A percentile compares a stretch with the other conserved stretches of the same genome.
phyloP scores from a whole-genome alignment of 2,797 vertebrate species.

The Echeneis naucrates region DNA sequence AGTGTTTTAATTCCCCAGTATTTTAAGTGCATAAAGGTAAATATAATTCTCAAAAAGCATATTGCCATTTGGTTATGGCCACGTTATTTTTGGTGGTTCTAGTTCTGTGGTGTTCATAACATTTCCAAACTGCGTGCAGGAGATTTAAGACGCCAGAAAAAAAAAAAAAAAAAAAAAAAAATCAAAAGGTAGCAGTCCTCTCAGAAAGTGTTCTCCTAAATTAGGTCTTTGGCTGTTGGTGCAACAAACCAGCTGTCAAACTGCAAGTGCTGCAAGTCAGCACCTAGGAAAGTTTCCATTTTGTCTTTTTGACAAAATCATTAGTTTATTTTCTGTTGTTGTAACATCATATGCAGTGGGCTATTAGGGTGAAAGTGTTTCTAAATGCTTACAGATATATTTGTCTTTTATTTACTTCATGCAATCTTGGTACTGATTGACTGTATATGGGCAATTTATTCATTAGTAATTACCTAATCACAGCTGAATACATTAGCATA shows the following conservation, averaged over 20 bases:
- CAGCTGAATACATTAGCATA: background rate
- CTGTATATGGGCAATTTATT: background rate
- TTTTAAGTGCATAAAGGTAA: background rate
- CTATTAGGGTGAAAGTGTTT: background rate
- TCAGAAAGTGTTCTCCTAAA: background rate
- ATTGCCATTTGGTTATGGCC: background rate
- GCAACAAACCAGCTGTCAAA: slow-evolving; percentile 9
- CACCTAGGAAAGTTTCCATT: background rate
- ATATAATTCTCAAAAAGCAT: background rate
- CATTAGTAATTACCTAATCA: background rate
- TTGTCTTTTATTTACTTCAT: background rate
- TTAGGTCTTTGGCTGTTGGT: background rate
- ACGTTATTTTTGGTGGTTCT: background rate
- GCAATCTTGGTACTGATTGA: background rate
- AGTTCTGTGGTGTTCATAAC: background rate
- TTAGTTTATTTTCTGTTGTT: background rate
- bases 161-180: slow-evolving; percentile 21
- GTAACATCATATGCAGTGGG: too few relatives aligned
- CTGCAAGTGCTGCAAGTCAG: background rate
- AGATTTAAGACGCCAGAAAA: slow-evolving; percentile 7
- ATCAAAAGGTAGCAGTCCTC: slow-evolving; percentile 6
- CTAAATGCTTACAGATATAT: background rate
- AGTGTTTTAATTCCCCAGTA: background rate
- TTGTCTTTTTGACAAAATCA: background rate
- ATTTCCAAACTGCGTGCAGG: background rate